Evolutionary conservation across 2,113 vertebrate genomes (phyloP).

Genomic region (cat (Felis catus)): F.catus_Fca126_mat1.0 CM031421.1:23981501-23982000

Average conservation of each 20-base stretch:
- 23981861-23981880: background rate
- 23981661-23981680: too few relatives aligned
- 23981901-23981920: background rate
- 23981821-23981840: background rate
- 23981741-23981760: background rate
- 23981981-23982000: conserved; percentile 16
- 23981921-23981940: background rate
- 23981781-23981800: background rate
- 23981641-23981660: background rate
- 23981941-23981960: background rate
- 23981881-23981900: background rate
- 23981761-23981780: background rate
- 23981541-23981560: background rate
- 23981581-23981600: background rate
- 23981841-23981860: background rate
- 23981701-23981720: background rate
- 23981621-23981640: background rate
- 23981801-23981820: background rate
- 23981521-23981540: background rate
- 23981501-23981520: background rate
- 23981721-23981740: background rate
- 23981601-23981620: background rate
- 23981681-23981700: background rate
- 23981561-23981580: background rate
- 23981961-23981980: background rate